These are phyloP conservation scores for Crocallis elinguaria DNA, from an alignment of 2,888 invertebrate genomes.

Conservation along the genomic window DNA sequence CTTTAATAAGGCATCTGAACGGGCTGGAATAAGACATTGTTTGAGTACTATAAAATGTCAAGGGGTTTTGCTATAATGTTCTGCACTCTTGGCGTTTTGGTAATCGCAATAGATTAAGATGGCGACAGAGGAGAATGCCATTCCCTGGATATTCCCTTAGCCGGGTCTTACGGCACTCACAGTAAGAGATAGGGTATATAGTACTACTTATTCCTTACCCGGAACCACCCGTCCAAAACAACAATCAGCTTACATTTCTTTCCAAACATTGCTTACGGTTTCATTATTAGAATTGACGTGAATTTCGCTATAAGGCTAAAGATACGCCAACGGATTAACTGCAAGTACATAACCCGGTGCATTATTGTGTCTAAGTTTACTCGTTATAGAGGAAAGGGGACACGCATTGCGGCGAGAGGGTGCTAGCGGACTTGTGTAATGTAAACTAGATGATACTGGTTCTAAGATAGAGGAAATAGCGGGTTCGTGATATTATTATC, in stretches of 20 bases:
- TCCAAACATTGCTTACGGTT: too few relatives aligned
- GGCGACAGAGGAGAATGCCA: too few relatives aligned
- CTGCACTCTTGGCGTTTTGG: too few relatives aligned
- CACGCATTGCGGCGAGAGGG: constrained; percentile 51
- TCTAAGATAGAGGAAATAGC: background rate
- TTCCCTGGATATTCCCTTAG: too few relatives aligned
- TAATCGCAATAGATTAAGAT: too few relatives aligned
- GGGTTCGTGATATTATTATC: background rate
- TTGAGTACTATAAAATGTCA: background rate
- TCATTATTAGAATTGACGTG: too few relatives aligned
- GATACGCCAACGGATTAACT: constrained; percentile 48
- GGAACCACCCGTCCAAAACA: too few relatives aligned
- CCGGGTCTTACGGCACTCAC: too few relatives aligned
- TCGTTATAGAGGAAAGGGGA: constrained; percentile 58
- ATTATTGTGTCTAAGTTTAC: constrained; percentile 54
- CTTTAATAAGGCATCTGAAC: constrained; percentile 18
- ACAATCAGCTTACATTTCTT: too few relatives aligned
- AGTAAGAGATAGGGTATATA: too few relatives aligned
- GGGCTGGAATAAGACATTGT: background rate
- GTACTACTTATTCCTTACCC: too few relatives aligned
- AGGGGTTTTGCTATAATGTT: background rate
- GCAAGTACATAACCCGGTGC: constrained; percentile 49
- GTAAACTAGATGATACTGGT: constrained; percentile 40
- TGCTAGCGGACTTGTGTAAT: constrained; percentile 49
- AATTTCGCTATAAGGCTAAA: constrained; percentile 42